phyloP scores from a whole-genome alignment of 2,797 vertebrate genomes.

The Enteromius viviparus region DNA sequence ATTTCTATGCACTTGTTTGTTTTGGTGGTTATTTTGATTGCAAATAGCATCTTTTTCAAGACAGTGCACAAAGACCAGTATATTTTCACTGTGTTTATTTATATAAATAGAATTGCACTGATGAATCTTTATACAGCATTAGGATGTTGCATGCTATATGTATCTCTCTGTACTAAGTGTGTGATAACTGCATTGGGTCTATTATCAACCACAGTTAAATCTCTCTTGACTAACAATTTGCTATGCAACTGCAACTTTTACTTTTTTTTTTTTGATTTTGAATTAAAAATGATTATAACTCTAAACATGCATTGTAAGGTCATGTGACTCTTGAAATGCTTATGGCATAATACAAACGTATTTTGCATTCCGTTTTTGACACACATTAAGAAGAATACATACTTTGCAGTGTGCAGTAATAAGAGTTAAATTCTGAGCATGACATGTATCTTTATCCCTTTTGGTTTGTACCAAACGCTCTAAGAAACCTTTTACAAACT shows the following conservation, averaged over 20 bases:
- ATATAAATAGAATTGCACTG: not conserved
- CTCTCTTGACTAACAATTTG: not conserved
- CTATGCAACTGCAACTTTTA: not conserved
- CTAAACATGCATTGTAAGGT: not conserved
- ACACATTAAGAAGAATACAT: not conserved
- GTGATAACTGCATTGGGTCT: not conserved
- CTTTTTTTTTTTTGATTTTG: not conserved
- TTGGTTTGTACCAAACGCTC: not conserved
- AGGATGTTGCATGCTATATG: not conserved
- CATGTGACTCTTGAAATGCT: not conserved
- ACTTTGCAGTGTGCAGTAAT: not conserved
- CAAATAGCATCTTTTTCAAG: not conserved
- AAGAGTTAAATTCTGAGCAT: not conserved
- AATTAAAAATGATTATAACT: not conserved
- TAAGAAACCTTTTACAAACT: conserved; percentile 1
- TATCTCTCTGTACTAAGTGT: not conserved
- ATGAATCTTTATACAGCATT: not conserved
- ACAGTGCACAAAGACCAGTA: not conserved
- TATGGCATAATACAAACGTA: not conserved
- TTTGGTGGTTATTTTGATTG: not conserved
- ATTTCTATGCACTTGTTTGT: not conserved
- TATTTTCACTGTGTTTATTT: not conserved
- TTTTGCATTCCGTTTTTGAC: not conserved
- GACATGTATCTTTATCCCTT: not conserved
- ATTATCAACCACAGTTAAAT: not conserved